phyloP scores from a whole-genome alignment of 1,140 invertebrate species.

The Anadara kagoshimensis region DNA sequence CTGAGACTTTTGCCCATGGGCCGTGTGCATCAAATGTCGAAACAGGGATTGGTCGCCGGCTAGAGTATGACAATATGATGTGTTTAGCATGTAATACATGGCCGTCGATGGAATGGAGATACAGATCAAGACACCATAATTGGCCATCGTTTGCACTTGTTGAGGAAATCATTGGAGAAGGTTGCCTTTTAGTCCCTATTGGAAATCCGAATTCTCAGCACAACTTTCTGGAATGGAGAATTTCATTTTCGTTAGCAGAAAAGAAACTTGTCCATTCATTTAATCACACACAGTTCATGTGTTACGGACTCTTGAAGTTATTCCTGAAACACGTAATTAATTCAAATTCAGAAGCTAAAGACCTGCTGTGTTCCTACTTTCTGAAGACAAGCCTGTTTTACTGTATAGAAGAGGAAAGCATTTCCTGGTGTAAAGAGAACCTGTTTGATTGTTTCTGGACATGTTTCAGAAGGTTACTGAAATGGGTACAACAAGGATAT shows the following conservation, averaged over 20 bases:
- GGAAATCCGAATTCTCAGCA: no score
- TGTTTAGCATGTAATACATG: no score
- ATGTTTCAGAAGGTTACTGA: not conserved
- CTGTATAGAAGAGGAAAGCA: not conserved
- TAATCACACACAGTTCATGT: not conserved
- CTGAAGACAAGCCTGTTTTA: not conserved
- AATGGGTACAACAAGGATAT: not conserved
- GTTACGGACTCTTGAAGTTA: not conserved
- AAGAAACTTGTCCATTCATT: not conserved
- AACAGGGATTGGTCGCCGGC: no score
- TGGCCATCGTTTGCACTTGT: no score
- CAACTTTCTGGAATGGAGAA: not conserved
- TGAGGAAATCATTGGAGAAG: no score
- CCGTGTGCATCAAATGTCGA: no score
- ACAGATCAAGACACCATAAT: no score
- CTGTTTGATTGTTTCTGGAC: not conserved
- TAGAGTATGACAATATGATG: no score
- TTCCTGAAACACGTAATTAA: not conserved
- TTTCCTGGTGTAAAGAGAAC: not conserved
- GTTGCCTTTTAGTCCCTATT: no score
- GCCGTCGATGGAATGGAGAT: no score
- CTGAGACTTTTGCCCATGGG: no score
- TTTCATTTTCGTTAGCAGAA: conserved; percentile 4
- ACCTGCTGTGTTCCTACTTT: conserved; percentile 10
- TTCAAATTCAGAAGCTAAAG: not conserved